phyloP scores from a whole-genome alignment of 92 coral and sea anemone species.

The Porites cylindrica region DNA sequence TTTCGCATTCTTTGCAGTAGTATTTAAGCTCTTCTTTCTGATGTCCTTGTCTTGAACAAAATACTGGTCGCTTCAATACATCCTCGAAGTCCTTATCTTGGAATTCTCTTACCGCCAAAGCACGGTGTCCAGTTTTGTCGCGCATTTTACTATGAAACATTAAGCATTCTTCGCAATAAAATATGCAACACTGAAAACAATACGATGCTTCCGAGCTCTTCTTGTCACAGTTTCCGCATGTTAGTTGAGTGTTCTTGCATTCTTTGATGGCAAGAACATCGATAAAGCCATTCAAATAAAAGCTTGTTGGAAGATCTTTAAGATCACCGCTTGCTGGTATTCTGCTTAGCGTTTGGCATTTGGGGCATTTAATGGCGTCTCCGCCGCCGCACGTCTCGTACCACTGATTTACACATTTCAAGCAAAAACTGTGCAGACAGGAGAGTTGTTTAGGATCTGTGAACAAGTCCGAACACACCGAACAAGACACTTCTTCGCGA shows the following conservation, averaged over 20 bases:
- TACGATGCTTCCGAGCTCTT: background rate
- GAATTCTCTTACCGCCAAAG: background rate
- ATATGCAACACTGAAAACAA: constrained; percentile 1
- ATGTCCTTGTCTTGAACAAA: constrained; percentile 1
- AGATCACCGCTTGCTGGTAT: background rate
- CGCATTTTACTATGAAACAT: too few relatives aligned
- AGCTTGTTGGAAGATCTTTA: too few relatives aligned
- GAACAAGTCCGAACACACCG: too few relatives aligned
- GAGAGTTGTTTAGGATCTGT: too few relatives aligned
- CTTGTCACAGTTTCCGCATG: background rate
- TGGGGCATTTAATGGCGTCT: background rate
- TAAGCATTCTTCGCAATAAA: background rate
- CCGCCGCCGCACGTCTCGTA: too few relatives aligned
- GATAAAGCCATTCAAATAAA: too few relatives aligned
- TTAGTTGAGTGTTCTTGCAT: too few relatives aligned
- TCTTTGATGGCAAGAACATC: background rate
- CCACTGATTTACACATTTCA: background rate
- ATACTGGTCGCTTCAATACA: background rate
- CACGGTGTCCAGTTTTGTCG: too few relatives aligned
- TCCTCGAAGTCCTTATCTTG: background rate
- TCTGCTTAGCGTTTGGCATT: background rate
- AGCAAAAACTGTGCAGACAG: too few relatives aligned
- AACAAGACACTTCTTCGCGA: too few relatives aligned
- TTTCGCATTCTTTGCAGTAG: background rate
- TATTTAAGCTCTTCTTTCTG: background rate